Base-by-base conservation (phyloP, 2,888 invertebrate species). In the Oscheius myriophilus region DNA sequence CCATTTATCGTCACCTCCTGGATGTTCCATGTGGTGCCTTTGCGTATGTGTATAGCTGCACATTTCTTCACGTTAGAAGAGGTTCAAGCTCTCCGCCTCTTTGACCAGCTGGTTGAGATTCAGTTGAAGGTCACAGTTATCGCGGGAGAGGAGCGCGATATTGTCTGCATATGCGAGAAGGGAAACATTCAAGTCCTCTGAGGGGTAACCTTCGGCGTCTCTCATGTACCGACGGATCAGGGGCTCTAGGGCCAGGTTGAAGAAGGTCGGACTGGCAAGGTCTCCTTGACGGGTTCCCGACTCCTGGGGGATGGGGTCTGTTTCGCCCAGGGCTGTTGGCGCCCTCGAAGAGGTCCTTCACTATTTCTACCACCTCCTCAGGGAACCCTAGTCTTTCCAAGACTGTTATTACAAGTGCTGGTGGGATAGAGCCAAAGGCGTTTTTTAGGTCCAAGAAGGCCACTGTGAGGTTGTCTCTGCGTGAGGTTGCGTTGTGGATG, bases 231-330 rank as follows among this genome's bases (percentile, higher is more conserved):
- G n/a, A 6, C 72, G 23, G 1, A 72, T 4, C 11, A 87, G 46
- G 1, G 82, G 81, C 61, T 87, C 86, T 12, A 84, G 64, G 7
- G 79, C 75, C 4, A 88, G 67, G 70, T 87, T 86, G 71, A 87
- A 87, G 0, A 87, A 39, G 2, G 86, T 78, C 0, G 86, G 85
- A 59, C 82, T 85, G 0, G 86, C 65, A 1, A 87, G 86, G 62
- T 81, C 82, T 1, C 87, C 87, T 74, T 87, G 86, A 1, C 82
- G 75, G 0, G 87, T 85, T 1, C 87, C 79, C 49, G 80, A 73
- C 0, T 53, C 70, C 62, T 81, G 18, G 63, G 64, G n/a, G 68
- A 69, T 81, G 0, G 54, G 51, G 0, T 1, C 61, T 25, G 12
- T 75, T 67, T 0, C 79, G 1, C 69, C 71, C n/a, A n/a, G 41